Evolutionary conservation across 1,140 invertebrate species (phyloP).

Genomic region (Drosophila paulistorum): DNA sequence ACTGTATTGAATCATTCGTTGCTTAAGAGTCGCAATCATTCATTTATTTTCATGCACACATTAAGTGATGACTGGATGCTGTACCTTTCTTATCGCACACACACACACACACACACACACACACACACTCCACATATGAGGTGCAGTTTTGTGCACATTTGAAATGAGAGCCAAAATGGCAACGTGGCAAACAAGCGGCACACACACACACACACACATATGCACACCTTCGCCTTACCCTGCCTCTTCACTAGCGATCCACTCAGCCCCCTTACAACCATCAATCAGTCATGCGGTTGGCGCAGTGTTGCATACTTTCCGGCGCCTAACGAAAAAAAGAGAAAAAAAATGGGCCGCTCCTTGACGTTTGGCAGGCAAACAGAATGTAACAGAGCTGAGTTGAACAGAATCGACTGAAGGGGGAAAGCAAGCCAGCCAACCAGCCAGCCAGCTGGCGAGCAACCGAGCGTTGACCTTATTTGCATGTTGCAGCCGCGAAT

Average conservation of each 20-base stretch:
- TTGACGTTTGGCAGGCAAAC: constrained; percentile 50
- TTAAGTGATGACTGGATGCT: constrained; percentile 9
- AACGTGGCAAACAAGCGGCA: constrained; percentile 57
- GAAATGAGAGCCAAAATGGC: constrained; percentile 57
- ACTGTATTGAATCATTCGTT: constrained; percentile 7
- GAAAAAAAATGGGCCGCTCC: constrained; percentile 42
- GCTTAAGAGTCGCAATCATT: constrained; percentile 1
- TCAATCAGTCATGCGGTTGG: constrained; percentile 62
- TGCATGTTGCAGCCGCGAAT: constrained; percentile 72
- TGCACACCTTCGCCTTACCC: neutral
- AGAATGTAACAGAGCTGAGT: neutral
- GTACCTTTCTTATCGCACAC: neutral
- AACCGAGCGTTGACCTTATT: constrained; percentile 74
- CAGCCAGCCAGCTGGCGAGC: neutral
- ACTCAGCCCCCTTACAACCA: constrained; percentile 18
- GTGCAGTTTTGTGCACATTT: constrained; percentile 38
- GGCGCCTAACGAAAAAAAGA: constrained; percentile 36
- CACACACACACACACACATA: constrained; percentile 33
- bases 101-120: neutral
- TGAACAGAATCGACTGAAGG: neutral
- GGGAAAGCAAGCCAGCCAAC: neutral
- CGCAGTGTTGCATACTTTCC: constrained; percentile 72
- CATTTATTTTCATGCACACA: constrained; percentile 18
- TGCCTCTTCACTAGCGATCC: neutral
- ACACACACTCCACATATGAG: constrained; percentile 20